Conservation (phyloP, 2,113 vertebrate species). For the Corythornis madagascariensis region DNA sequence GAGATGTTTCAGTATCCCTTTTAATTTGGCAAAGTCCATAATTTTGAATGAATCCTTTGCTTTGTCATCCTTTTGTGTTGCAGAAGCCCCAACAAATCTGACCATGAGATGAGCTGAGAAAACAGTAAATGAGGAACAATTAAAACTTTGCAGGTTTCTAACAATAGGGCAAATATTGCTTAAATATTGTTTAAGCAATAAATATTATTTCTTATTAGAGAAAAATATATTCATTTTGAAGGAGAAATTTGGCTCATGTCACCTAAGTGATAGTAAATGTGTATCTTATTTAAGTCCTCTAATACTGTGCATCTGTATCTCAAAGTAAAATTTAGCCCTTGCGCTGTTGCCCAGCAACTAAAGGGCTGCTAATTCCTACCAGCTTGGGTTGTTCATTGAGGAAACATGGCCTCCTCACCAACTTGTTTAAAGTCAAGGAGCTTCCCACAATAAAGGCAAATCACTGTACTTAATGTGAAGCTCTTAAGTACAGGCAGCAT, state of each 20-base stretch:
- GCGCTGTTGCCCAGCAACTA: background rate
- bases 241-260: background rate
- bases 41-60: background rate
- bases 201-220: background rate
- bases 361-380: background rate
- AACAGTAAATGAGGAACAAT: background rate
- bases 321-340: background rate
- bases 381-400: background rate
- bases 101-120: background rate
- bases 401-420: background rate
- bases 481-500: background rate
- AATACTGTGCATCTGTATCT: background rate
- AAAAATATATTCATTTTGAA: background rate
- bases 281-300: background rate
- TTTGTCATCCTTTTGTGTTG: background rate
- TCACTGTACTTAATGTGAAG: background rate
- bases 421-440: background rate
- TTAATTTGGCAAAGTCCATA: background rate
- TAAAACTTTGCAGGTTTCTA: background rate
- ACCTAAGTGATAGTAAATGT: background rate
- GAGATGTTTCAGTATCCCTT: background rate
- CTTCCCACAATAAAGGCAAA: accelerated
- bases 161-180: background rate
- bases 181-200: background rate
- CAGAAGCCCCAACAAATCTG: background rate